phyloP scores from a whole-genome alignment of 2,888 invertebrate species.

The Eupithecia tripunctaria region DNA sequence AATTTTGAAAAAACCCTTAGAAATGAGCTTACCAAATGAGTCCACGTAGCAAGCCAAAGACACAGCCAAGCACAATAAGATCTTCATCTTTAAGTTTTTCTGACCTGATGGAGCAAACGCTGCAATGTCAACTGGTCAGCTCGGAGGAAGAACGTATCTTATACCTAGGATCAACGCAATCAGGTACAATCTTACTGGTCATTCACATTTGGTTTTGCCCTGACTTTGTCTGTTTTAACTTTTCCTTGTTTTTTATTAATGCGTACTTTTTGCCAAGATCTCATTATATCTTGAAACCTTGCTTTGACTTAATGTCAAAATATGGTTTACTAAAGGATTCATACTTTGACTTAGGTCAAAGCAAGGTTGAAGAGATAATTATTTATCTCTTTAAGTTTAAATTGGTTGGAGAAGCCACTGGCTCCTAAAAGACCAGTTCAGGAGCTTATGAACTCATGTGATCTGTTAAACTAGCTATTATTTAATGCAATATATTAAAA shows the following conservation, averaged over 20 bases:
- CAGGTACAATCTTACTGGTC: constrained; percentile 8
- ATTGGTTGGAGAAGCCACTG: too few relatives aligned
- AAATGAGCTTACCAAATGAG: constrained; percentile 13
- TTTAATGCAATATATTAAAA: too few relatives aligned
- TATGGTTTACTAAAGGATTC: too few relatives aligned
- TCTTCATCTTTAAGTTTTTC: constrained; percentile 21
- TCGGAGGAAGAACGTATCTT: constrained; percentile 21
- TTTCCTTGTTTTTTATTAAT: neutral
- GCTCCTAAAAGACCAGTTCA: too few relatives aligned
- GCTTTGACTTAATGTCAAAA: too few relatives aligned
- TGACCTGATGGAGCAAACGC: constrained; percentile 9
- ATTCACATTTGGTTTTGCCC: neutral
- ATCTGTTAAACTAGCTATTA: too few relatives aligned
- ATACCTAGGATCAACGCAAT: constrained; percentile 23
- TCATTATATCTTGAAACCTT: neutral
- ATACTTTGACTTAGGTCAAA: too few relatives aligned
- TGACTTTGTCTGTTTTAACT: neutral
- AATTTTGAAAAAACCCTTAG: too few relatives aligned
- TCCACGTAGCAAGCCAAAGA: constrained; percentile 14
- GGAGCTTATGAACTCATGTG: too few relatives aligned
- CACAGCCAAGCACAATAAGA: constrained; percentile 12
- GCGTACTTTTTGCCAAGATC: neutral
- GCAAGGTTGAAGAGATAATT: too few relatives aligned
- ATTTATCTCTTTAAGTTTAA: too few relatives aligned
- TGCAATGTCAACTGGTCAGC: constrained; percentile 26